These are phyloP conservation scores for Pollenia griseotomentosa DNA, from an alignment of 2,888 invertebrate genomes.

Conservation along the genomic window DNA sequence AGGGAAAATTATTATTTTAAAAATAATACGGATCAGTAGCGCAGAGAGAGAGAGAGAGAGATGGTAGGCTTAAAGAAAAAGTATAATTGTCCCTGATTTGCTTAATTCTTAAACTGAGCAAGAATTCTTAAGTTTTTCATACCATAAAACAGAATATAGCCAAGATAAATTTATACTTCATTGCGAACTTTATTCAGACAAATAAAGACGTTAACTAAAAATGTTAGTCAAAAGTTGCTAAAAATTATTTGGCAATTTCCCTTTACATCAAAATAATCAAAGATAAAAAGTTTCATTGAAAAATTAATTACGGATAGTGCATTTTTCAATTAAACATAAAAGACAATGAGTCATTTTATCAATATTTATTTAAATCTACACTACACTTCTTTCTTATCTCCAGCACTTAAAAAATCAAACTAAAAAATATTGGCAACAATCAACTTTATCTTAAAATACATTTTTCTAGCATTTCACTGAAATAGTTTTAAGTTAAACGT, in stretches of 20 bases:
- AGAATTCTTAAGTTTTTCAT: neutral
- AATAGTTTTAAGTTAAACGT: slow-evolving; percentile 38
- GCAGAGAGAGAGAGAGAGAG: too few relatives aligned
- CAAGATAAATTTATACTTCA: slow-evolving; percentile 10
- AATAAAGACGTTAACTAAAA: slow-evolving; percentile 5
- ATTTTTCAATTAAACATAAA: slow-evolving; percentile 7
- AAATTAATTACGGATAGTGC: slow-evolving; percentile 26
- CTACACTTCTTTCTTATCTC: slow-evolving; percentile 14
- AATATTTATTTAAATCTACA: slow-evolving; percentile 26
- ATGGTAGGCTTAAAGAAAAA: too few relatives aligned
- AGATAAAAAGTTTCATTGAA: slow-evolving; percentile 15
- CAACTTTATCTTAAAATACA: neutral
- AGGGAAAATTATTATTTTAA: too few relatives aligned
- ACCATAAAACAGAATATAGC: neutral
- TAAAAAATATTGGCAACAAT: neutral
- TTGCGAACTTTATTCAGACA: neutral
- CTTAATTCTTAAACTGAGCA: too few relatives aligned
- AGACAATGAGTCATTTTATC: slow-evolving; percentile 46
- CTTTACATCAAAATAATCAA: neutral
- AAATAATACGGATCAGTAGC: too few relatives aligned
- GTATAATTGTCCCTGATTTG: too few relatives aligned
- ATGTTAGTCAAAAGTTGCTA: neutral
- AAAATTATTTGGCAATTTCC: slow-evolving; percentile 17
- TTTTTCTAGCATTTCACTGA: neutral
- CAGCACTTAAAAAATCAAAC: neutral